Conservation (phyloP, 2,113 vertebrate species). For the Alces alces region DNA sequence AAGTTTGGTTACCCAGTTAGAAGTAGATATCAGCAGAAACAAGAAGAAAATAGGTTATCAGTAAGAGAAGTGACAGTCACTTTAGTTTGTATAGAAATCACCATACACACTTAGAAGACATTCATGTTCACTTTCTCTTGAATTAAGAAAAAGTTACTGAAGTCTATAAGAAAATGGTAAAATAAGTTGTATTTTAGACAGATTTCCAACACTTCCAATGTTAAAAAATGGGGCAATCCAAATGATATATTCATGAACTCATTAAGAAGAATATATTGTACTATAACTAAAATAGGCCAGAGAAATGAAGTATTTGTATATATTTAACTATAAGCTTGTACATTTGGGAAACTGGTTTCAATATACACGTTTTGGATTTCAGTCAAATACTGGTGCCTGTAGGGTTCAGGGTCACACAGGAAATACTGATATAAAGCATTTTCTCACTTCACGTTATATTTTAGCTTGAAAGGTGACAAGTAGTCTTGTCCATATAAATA, state of each 20-base stretch:
- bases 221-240: background rate
- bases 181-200: background rate
- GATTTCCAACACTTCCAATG: background rate
- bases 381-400: background rate
- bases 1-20: slow-evolving; percentile 2
- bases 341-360: background rate
- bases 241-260: background rate
- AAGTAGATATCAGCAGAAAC: background rate
- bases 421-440: background rate
- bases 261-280: background rate
- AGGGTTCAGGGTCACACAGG: background rate
- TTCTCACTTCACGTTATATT: background rate
- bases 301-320: background rate
- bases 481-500: background rate
- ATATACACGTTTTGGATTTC: background rate
- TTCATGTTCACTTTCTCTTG: background rate
- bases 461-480: background rate
- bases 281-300: background rate
- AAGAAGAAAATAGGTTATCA: background rate
- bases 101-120: background rate
- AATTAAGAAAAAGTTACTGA: background rate
- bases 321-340: background rate
- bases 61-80: background rate
- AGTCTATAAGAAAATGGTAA: background rate
- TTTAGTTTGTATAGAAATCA: background rate